Percentiles rank a stretch among this genome's conserved stretches.
Evolutionary conservation across 2,888 invertebrate species (phyloP).

Genomic region (Drosophila tripunctata): DNA sequence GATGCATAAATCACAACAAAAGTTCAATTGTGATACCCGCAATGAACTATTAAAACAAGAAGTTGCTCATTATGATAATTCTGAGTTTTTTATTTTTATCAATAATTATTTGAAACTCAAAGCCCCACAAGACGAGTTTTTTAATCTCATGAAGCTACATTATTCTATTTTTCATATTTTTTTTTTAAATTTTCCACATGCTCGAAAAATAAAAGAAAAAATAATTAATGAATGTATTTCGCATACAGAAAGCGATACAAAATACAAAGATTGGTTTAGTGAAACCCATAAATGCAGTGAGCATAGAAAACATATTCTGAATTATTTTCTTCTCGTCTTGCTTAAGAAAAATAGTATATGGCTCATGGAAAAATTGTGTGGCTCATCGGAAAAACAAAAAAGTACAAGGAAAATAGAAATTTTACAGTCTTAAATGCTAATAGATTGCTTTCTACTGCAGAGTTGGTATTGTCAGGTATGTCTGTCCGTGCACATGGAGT

Average conservation of each 20-base stretch:
- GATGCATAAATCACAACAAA: conserved; percentile 7
- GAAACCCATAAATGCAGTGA: neutral
- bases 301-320: neutral
- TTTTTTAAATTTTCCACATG: neutral
- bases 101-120: conserved; percentile 11
- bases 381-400: neutral
- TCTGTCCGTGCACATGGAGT: neutral
- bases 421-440: neutral
- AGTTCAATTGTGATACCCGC: conserved; percentile 1
- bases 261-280: neutral
- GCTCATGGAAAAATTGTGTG: conserved; percentile 1
- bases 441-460: neutral
- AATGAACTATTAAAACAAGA: neutral
- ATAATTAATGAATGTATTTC: neutral
- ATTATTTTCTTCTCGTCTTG: neutral
- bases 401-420: neutral
- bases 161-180: neutral
- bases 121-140: conserved; percentile 1
- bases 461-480: neutral
- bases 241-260: neutral
- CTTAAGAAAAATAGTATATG: conserved; percentile 1
- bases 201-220: neutral
- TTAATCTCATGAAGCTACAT: neutral
- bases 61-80: neutral
- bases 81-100: conserved; percentile 7